Conservation (phyloP, 2,888 invertebrate species). For the Sinohyriopsis cumingii region DNA sequence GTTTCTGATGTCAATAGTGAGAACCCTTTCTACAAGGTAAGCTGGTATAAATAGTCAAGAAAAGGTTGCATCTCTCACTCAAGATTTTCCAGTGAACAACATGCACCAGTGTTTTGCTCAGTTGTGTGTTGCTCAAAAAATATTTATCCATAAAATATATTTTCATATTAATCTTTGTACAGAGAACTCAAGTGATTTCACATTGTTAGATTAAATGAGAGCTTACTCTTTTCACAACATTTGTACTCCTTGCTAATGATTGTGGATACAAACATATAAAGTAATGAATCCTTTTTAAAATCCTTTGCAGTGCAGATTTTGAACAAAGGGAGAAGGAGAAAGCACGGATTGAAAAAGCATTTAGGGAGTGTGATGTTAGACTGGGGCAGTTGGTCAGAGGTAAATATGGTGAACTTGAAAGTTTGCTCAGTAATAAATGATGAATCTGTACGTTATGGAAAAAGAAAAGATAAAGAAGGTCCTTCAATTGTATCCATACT, state of each 20-base stretch:
- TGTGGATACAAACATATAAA: not conserved
- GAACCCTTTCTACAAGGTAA: conserved; percentile 90
- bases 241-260: not conserved
- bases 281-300: not conserved
- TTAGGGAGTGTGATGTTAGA: conserved; percentile 89
- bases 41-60: conserved; percentile 7
- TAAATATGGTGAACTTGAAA: conserved; percentile 32
- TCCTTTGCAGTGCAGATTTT: conserved; percentile 58
- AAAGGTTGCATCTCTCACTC: too few species aligned
- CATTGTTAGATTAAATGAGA: too few species aligned
- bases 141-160: too few species aligned
- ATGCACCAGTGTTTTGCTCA: too few species aligned
- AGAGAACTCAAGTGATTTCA: too few species aligned
- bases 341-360: conserved; percentile 93
- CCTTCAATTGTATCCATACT: too few species aligned
- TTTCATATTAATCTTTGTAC: too few species aligned
- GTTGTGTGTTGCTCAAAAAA: too few species aligned
- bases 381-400: conserved; percentile 89
- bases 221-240: not conserved
- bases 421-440: not conserved
- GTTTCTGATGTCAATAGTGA: conserved; percentile 91
- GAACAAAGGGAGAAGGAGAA: conserved; percentile 86
- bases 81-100: too few species aligned
- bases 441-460: too few species aligned
- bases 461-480: too few species aligned